Percentiles rank a stretch among this genome's conserved stretches.
These are phyloP conservation scores for Apogon hyalosoma DNA, from an alignment of 2,797 vertebrate genomes.

Conservation along the genomic window DNA sequence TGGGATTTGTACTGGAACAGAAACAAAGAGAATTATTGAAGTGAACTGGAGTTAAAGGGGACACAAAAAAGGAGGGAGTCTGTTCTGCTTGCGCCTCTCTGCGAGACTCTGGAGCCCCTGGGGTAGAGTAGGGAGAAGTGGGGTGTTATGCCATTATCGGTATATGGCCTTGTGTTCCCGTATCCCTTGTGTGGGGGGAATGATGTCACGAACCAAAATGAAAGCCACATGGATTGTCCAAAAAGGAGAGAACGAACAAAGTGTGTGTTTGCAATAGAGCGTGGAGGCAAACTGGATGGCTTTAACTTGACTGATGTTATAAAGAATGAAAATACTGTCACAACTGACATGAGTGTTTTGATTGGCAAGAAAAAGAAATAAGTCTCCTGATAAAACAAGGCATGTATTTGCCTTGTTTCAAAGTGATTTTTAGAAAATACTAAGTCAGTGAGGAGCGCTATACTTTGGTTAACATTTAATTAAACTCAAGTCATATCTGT, in stretches of 20 bases:
- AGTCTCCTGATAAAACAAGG: conserved; percentile 10
- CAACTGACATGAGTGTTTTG: conserved; percentile 1
- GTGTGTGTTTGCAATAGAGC: conserved; percentile 18
- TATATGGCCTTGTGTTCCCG: conserved; percentile 37
- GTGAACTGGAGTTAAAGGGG: conserved; percentile 26
- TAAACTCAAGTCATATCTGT: conserved; percentile 10
- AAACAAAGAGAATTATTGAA: conserved; percentile 49
- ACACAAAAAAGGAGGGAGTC: conserved; percentile 24
- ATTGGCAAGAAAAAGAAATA: not conserved
- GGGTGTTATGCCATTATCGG: conserved; percentile 57
- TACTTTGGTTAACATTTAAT: conserved; percentile 34
- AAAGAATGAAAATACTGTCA: conserved; percentile 13
- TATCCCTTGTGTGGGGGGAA: conserved; percentile 30
- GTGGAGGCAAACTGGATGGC: not conserved
- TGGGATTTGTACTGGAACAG: conserved; percentile 36
- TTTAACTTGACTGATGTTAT: conserved; percentile 16
- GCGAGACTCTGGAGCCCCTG: conserved; percentile 26
- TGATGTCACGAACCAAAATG: conserved; percentile 71
- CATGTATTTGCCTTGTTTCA: not conserved
- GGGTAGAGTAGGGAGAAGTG: conserved; percentile 31
- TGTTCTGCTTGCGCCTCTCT: conserved; percentile 29
- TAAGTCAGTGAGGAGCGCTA: not conserved
- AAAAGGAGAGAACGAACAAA: conserved; percentile 10
- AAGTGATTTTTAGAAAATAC: conserved; percentile 10
- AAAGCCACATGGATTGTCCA: conserved; percentile 70